Conservation (phyloP, 2,797 vertebrate species). For the Acanthurus tractus region DNA sequence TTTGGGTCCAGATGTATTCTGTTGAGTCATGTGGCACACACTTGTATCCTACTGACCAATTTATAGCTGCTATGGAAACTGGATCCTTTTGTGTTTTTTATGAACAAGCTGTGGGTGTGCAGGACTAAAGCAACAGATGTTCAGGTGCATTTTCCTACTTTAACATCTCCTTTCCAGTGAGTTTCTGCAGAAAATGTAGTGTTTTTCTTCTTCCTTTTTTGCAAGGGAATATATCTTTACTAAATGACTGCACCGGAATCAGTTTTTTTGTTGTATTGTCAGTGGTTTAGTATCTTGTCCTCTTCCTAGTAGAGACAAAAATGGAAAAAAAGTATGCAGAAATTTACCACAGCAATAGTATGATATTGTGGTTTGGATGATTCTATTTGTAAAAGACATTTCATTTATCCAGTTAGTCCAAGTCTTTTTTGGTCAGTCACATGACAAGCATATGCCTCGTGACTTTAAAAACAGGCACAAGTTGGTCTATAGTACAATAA, state of each 20-base stretch:
- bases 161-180: neutral
- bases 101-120: slow-evolving; percentile 11
- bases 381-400: neutral
- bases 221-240: neutral
- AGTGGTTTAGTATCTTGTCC: neutral
- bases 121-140: slow-evolving; percentile 8
- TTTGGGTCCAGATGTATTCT: slow-evolving; percentile 6
- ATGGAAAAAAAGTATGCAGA: neutral
- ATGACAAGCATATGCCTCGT: neutral
- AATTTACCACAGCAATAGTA: neutral
- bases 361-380: neutral
- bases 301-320: neutral
- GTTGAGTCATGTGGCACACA: slow-evolving; percentile 46
- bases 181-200: neutral
- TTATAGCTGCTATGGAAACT: slow-evolving; percentile 74
- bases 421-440: neutral
- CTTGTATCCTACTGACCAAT: slow-evolving; percentile 45
- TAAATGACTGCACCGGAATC: neutral
- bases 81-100: slow-evolving; percentile 27
- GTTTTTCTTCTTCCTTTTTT: neutral
- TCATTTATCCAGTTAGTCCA: neutral
- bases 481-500: neutral
- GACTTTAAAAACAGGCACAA: slow-evolving; percentile 1
- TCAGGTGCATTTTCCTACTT: neutral
- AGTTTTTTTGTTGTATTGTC: neutral